Evolutionary conservation across 2,797 vertebrate species (phyloP), one percentile per base, ranked within the genome.

Genomic region (Hippopotamyrus pictus): DNA sequence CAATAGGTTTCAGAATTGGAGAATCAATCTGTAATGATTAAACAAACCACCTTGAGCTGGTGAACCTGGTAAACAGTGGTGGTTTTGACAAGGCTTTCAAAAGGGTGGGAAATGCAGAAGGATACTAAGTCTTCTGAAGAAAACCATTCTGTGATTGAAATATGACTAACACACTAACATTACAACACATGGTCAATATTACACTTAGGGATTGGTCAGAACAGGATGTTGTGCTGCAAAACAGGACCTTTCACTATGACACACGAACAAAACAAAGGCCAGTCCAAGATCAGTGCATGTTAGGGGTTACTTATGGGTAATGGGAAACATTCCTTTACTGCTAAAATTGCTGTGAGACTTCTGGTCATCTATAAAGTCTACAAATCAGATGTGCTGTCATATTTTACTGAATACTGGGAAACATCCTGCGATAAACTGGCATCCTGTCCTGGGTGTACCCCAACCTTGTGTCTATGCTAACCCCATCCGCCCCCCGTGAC

Each of bases 111-210:
- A 88, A 88, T 44, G 86, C n/a, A 57, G 37, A 29, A 88, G 41
- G 33, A n/a, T 7, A 88, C 57, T 62, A 41, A 29, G 11, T 9
- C 54, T 54, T 87, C 33, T 65, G 41, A 88, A 69, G 41, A 65
- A 37, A 46, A 69, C 37, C n/a, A 65, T 19, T 41, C 41, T 62
- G 37, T 88, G 37, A 29, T 25, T 87, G n/a, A 19, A 65, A 44
- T 59, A 62, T 48, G 86, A 88, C 54, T 54, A 53, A 88, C 37
- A 88, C 41, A 29, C 54, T 57, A 59, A 87, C 29, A 41, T 57
- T 87, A 87, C 85, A 57, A 50, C 53, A 87, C 4, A 87, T 37
- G 51, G 85, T 87, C 85, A 87, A 87, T 57, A 87, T 87, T 87
- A 54, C 85, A 54, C 86, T 65, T 88, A 46, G 57, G 86, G 54